Conservation (phyloP, 2,113 vertebrate genomes). For the Protobothrops mucrosquamatus region DNA sequence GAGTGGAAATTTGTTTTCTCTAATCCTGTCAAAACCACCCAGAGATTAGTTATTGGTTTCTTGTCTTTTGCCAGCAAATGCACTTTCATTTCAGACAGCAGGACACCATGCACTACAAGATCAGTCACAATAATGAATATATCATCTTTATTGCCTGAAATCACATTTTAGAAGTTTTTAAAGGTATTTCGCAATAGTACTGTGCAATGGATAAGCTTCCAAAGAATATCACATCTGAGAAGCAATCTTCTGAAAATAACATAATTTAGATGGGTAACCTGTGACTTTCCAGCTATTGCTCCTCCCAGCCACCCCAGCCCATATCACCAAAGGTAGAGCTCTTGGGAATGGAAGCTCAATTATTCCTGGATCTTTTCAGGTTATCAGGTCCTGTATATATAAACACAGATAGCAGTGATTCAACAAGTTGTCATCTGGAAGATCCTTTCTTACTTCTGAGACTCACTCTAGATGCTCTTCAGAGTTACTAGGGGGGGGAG, state of each 20-base stretch:
- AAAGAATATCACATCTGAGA: background rate
- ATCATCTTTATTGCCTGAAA: background rate
- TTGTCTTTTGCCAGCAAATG: rapidly evolving
- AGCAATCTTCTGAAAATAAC: background rate
- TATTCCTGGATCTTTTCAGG: background rate
- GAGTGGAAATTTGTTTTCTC: rapidly evolving
- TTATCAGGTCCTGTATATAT: background rate
- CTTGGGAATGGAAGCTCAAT: background rate
- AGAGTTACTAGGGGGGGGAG: background rate
- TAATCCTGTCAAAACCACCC: background rate
- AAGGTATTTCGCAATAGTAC: background rate
- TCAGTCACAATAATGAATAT: rapidly evolving
- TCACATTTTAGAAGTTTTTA: background rate
- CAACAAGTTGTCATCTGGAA: background rate
- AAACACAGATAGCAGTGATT: background rate
- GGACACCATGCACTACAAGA: background rate
- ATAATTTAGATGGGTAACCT: background rate
- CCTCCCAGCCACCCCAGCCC: background rate
- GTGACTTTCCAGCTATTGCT: background rate
- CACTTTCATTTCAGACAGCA: background rate
- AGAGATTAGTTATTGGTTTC: background rate
- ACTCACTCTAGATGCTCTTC: background rate
- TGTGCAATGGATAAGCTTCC: rapidly evolving
- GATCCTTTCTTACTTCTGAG: background rate
- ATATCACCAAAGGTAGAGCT: background rate